phyloP scores from a whole-genome alignment of 2,113 vertebrate species.

The Tragelaphus buxtoni region DNA sequence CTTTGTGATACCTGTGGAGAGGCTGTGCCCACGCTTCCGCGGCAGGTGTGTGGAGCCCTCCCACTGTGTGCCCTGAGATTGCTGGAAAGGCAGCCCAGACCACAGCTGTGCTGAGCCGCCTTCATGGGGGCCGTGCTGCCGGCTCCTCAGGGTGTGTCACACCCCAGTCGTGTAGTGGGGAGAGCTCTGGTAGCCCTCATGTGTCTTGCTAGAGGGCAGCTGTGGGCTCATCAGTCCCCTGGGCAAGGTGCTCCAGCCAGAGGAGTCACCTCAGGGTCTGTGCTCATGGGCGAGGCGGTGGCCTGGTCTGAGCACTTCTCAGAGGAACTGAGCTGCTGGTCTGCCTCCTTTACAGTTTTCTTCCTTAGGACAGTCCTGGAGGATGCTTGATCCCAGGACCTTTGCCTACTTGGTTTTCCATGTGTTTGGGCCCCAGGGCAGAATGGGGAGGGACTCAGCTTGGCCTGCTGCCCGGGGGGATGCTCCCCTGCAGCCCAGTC shows the following conservation, averaged over 20 bases:
- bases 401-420: background rate
- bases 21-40: fast-evolving
- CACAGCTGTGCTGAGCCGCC: background rate
- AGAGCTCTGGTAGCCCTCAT: background rate
- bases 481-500: background rate
- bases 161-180: no score
- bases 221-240: background rate
- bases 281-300: background rate
- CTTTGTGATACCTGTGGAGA: fast-evolving
- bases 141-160: background rate
- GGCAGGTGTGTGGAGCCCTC: background rate
- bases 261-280: background rate
- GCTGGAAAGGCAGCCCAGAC: background rate
- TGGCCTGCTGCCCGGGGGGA: background rate
- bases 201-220: background rate
- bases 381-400: background rate
- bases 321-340: background rate
- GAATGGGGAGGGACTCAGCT: background rate
- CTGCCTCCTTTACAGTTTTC: background rate
- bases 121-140: background rate
- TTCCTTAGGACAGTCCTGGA: background rate
- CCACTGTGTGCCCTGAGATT: no score
- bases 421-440: background rate
- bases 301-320: background rate
- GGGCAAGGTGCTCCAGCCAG: background rate